Base-by-base conservation (phyloP, 2,888 invertebrate species). In the Monopis laevigella region DNA sequence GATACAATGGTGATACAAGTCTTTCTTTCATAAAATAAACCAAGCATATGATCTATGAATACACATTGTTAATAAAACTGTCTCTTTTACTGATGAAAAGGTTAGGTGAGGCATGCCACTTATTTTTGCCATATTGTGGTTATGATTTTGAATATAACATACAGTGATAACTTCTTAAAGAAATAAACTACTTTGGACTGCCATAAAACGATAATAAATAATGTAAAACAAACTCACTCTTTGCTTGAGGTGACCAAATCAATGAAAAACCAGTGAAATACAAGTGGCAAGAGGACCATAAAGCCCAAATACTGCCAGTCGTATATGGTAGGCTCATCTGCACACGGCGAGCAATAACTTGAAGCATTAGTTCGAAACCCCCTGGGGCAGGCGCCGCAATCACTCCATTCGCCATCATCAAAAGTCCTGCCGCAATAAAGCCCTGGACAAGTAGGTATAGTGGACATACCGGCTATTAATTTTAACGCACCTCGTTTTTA, bases 231-330 rank as follows among this genome's bases (percentile, higher is more conserved):
- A 27, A 53, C 65, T 54, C 66, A 90, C 88, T 84, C 88, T 59
- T 90, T 85, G 48, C 87, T 84, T 65, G 87, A 85, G 28, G 90
- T 86, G 12, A 90, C 88, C 81, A 87, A 84, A 62, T 97, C 96
- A 41, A 98, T 96, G 57, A 92, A 95, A 62, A 93, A 93, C 87
- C 93, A 93, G 67, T 98, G 96, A 42, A 97, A 74, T 34, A 96
- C 88, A 29, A 98, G 72, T 0, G 96, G 92, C 30, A 96, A 63
- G 11, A 97, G 67, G 0, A 91, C 93, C 93, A 98, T 96, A 59
- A 98, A 98, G 1, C 94, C 93, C 14, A 98, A 85, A 63, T 94
- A 96, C 32, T 97, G 83, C 92, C 95, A 96, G 56, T 97, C 97
- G 58, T 98, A 97, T 28, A 93, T 84, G 10, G 86, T 82, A 0